A percentile compares a stretch with the other conserved stretches of the same genome.
phyloP scores from a whole-genome alignment of 1,140 invertebrate genomes.

The Drosophila serrata region DNA sequence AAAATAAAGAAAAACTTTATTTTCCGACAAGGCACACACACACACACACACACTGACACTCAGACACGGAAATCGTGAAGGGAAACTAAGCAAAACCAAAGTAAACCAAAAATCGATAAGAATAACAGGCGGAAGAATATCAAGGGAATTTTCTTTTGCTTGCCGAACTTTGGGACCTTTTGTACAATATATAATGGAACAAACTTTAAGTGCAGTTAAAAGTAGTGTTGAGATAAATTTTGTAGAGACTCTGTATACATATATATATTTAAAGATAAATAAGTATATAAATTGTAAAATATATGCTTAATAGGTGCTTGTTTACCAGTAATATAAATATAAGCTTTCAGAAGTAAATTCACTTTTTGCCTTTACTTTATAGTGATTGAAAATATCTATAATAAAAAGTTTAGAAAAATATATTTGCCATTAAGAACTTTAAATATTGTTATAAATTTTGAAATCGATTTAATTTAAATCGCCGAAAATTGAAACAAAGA shows the following conservation, averaged over 20 bases:
- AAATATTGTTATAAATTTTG: not conserved
- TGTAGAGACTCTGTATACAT: not conserved
- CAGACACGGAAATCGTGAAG: slow-evolving; percentile 7
- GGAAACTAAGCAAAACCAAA: slow-evolving; percentile 55
- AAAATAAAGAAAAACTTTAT: slow-evolving; percentile 44
- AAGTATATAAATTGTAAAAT: not conserved
- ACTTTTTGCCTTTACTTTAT: not conserved
- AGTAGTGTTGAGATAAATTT: not conserved
- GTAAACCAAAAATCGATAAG: slow-evolving; percentile 74
- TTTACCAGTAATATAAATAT: not conserved
- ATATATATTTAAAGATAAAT: not conserved
- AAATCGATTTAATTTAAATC: not conserved
- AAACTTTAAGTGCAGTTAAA: not conserved
- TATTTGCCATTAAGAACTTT: too few species aligned
- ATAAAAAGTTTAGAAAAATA: too few species aligned
- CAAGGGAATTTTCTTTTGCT: slow-evolving; percentile 10
- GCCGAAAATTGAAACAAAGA: too few species aligned
- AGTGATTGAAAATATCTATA: not conserved
- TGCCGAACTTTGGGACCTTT: slow-evolving; percentile 15
- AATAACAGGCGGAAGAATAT: slow-evolving; percentile 58
- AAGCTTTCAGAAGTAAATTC: not conserved
- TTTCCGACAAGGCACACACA: slow-evolving; percentile 30
- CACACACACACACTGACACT: not conserved
- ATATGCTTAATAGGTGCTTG: not conserved
- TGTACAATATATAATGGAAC: not conserved